Conservation (phyloP, 2,113 vertebrate genomes). For the Sapajus apella region DNA sequence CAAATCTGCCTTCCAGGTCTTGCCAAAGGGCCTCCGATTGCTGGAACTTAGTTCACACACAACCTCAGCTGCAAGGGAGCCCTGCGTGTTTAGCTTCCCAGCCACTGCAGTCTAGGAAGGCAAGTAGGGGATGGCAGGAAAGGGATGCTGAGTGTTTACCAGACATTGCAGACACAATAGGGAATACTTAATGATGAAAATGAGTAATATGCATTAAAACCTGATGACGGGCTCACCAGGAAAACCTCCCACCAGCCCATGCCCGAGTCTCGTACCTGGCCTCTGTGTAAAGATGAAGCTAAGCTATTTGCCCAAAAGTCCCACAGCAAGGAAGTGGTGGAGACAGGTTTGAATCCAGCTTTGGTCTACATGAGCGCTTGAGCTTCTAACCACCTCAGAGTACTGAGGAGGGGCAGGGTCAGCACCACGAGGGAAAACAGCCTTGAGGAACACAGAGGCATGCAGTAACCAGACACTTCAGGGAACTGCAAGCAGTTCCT, state of each 20-base stretch:
- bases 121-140: background rate
- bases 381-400: background rate
- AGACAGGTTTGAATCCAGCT: background rate
- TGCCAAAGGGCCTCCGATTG: background rate
- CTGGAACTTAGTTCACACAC: background rate
- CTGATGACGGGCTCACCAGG: background rate
- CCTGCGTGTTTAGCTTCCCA: background rate
- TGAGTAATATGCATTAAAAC: background rate
- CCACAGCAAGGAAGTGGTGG: background rate
- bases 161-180: background rate
- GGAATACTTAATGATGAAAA: background rate
- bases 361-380: background rate
- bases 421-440: background rate
- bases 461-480: background rate
- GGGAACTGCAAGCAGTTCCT: background rate
- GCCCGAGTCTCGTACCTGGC: background rate
- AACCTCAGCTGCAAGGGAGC: background rate
- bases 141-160: background rate
- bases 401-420: background rate
- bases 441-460: background rate
- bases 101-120: background rate
- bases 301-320: background rate
- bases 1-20: background rate
- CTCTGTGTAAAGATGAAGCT: background rate
- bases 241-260: background rate